Conservation (phyloP, 2,797 vertebrate genomes). For the Uromys caudimaculatus region DNA sequence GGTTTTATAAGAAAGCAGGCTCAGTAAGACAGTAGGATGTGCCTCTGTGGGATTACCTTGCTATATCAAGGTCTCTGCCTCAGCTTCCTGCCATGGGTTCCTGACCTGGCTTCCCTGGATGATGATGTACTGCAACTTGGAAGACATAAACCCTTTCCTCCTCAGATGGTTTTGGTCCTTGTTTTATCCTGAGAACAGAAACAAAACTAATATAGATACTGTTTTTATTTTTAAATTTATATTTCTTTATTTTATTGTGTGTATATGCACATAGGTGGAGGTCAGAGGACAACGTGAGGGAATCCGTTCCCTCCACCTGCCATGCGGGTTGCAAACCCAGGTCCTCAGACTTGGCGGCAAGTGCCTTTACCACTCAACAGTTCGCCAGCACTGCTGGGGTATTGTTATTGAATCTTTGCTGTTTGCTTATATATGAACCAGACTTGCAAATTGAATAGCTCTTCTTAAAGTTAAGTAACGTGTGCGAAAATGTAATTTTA, state of each 20-base stretch:
- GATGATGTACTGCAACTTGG: too few species aligned
- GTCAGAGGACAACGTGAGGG: not conserved
- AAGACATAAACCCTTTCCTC: not conserved
- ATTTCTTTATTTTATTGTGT: not conserved
- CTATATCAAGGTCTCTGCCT: not conserved
- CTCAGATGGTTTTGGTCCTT: too few species aligned
- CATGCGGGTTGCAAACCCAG: too few species aligned
- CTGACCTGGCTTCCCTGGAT: not conserved
- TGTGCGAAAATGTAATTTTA: not conserved
- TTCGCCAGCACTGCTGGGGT: not conserved
- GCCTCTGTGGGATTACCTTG: not conserved
- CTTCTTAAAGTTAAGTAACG: conserved; percentile 52
- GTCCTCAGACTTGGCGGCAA: not conserved
- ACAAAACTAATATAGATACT: not conserved
- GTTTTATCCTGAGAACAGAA: not conserved
- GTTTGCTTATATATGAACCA: not conserved
- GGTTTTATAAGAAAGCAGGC: not conserved
- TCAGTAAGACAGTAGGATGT: too few species aligned
- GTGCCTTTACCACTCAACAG: not conserved
- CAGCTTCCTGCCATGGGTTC: not conserved
- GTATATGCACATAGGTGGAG: not conserved
- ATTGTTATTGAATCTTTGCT: conserved; percentile 6
- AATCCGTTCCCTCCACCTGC: not conserved
- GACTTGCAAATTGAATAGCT: conserved; percentile 19
- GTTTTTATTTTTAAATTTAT: not conserved